A percentile compares a stretch with the other conserved stretches of the same genome.
Conservation (phyloP, 2,113 vertebrate species). For the Gracilinanus agilis region DNA sequence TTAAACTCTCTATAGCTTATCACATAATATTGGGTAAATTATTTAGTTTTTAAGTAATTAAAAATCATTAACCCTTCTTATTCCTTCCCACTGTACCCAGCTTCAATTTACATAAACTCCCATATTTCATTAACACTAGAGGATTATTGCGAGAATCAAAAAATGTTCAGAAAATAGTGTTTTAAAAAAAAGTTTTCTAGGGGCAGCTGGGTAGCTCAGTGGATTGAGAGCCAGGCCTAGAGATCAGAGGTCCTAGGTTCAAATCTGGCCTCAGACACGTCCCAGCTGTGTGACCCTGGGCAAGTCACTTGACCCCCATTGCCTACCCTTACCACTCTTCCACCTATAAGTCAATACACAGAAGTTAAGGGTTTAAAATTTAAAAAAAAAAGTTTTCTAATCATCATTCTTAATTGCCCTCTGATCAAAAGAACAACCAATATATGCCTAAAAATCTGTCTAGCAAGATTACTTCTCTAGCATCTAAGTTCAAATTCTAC, state of each 20-base stretch:
- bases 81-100: not conserved
- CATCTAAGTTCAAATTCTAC: not conserved
- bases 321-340: no score
- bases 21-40: not conserved
- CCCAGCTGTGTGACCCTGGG: no score
- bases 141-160: slow-evolving; percentile 5
- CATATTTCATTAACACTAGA: slow-evolving; percentile 11
- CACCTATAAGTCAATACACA: no score
- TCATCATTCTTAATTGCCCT: not conserved
- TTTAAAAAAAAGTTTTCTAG: no score
- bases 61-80: not conserved
- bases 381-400: no score
- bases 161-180: not conserved
- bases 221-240: no score
- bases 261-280: no score
- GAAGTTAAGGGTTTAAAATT: no score
- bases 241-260: no score
- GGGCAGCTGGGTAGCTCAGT: no score
- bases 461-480: not conserved
- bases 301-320: no score
- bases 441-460: not conserved
- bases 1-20: not conserved
- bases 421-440: not conserved
- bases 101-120: not conserved
- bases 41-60: not conserved